Base-by-base conservation (phyloP, 2,113 vertebrate genomes). In the Syngnathus typhle region DNA sequence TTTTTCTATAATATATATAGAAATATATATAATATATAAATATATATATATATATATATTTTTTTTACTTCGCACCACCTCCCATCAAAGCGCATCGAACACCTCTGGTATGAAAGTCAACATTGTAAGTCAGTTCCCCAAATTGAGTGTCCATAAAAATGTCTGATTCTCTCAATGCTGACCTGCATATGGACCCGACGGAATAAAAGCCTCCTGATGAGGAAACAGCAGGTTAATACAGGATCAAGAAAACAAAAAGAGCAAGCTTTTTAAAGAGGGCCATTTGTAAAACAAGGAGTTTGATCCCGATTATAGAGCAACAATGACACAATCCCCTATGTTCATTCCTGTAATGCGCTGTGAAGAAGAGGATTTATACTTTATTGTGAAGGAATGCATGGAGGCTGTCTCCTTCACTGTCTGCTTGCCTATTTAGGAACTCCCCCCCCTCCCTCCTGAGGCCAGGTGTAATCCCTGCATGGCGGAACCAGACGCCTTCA, bases 201-300 rank as follows among this genome's bases (percentile, higher is more conserved):
- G 72, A 64, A 65, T 15, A 54, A 65, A 60, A 73, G 72, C 71
- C 37, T 67, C 70, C 70, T 83, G 77, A 83, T 76, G 79, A 81
- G 27, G 70, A 82, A 84, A 76, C 79, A 72, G 71, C 77, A 78
- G 87, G 82, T 84, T 84, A 84, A 87, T 82, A 70, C 87, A 81
- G 79, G 87, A 86, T 88, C 66, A 88, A 82, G 58, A 59, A 65
- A 61, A 76, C 69, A 67, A 78, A 82, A 80, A 80, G 71, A 85
- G 80, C 82, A 67, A 72, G 80, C 79, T 82, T 88, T 89, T 83
- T 87, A 86, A 84, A 86, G 70, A 84, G 84, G 69, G 58, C 83
- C 80, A 86, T 89, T 91, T 90, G 89, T 89, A 88, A 88, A 88
- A 87, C 87, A 89, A 88, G 85, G 75, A 87, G 78, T 87, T 89